Percentiles rank a stretch among this genome's conserved stretches.
phyloP scores from a whole-genome alignment of 1,140 invertebrate species.

The Phymastichus coffea region DNA sequence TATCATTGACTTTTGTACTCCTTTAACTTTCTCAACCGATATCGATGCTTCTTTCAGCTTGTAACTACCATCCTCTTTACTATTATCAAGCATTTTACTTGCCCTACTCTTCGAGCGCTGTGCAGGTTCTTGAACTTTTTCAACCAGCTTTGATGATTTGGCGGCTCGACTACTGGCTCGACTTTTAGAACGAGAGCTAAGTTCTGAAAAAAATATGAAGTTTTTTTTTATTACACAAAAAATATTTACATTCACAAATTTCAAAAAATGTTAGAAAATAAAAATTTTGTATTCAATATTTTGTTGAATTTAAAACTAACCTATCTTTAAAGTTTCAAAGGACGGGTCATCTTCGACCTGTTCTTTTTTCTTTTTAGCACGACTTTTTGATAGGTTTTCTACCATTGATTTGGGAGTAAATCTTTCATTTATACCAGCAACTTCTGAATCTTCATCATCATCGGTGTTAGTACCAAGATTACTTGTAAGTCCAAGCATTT shows the following conservation, averaged over 20 bases:
- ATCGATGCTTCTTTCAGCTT: neutral
- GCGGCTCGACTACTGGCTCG: neutral
- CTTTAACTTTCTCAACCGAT: conserved; percentile 6
- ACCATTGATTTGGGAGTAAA: neutral
- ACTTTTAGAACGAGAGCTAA: neutral
- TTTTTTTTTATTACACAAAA: too few relatives aligned
- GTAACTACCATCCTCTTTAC: neutral
- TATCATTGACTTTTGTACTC: conserved; percentile 12
- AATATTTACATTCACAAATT: too few relatives aligned
- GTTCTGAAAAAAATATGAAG: neutral
- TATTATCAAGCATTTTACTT: neutral
- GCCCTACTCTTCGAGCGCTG: conserved; percentile 14
- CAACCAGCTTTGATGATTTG: neutral
- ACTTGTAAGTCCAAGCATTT: neutral
- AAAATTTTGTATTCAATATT: neutral
- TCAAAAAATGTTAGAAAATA: neutral
- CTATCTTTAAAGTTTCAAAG: neutral
- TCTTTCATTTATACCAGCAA: conserved; percentile 3
- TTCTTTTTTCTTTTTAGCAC: conserved; percentile 1
- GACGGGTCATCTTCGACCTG: neutral
- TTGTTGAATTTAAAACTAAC: neutral
- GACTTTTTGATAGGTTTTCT: neutral
- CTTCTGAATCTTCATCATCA: conserved; percentile 14
- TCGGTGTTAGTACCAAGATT: neutral
- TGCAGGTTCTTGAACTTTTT: too few relatives aligned